Evolutionary conservation across 2,113 vertebrate genomes (phyloP).

Genomic region (Onychorhynchus coronatus): DNA sequence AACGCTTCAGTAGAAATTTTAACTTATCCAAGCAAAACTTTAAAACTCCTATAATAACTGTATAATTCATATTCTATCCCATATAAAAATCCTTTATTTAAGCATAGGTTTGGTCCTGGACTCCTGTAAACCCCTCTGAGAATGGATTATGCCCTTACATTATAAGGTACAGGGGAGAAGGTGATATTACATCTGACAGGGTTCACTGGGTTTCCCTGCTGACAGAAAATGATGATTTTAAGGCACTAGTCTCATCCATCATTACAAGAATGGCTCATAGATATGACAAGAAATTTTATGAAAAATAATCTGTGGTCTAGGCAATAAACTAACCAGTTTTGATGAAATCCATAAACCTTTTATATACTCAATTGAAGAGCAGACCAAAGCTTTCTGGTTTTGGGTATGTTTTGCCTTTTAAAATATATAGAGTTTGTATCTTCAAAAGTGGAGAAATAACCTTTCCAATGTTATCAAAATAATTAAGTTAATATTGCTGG

Average conservation of each 20-base stretch:
- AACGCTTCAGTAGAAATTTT: background rate
- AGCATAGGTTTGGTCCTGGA: background rate
- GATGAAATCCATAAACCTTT: slow-evolving; percentile 51
- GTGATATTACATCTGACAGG: slow-evolving; percentile 41
- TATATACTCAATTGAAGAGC: background rate
- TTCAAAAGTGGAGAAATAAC: background rate
- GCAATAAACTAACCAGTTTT: slow-evolving; percentile 43
- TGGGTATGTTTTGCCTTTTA: background rate
- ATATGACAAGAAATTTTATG: slow-evolving; percentile 44
- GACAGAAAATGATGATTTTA: slow-evolving; percentile 49
- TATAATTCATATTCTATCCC: background rate
- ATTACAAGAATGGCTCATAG: slow-evolving; percentile 12
- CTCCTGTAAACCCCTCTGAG: background rate
- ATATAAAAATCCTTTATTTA: background rate
- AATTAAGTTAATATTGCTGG: slow-evolving; percentile 8
- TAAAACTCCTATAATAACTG: background rate
- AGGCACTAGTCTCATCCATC: slow-evolving; percentile 43
- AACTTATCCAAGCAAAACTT: background rate
- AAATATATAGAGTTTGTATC: background rate
- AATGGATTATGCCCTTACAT: background rate
- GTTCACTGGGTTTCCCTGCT: slow-evolving; percentile 43
- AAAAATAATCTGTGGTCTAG: slow-evolving; percentile 52
- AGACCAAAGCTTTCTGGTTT: background rate
- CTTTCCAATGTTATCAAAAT: background rate
- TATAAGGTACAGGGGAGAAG: background rate